Base-by-base conservation (phyloP, 2,113 vertebrate genomes). In the Rutilus rutilus region DNA sequence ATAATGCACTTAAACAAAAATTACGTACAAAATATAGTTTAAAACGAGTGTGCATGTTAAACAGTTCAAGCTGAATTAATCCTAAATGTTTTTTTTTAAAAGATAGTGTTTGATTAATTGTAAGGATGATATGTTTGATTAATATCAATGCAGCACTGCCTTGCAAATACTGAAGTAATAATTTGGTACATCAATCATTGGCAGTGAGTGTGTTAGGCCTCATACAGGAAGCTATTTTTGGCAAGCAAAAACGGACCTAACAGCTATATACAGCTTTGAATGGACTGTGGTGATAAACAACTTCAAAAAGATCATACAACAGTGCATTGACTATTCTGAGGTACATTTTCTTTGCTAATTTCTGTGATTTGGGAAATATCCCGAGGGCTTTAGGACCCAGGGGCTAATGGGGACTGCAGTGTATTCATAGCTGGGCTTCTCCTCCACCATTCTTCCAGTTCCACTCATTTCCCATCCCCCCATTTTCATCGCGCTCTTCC, bases 371-470 rank as follows among this genome's bases (percentile, higher is more conserved):
- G 57, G 17, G 23, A 12, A 36, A 27, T 7, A 60, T 33, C 19
- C n/a, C 23, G 10, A 6, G 23, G 85, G 52, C 81, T 84, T 80
- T 86, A 84, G 77, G 87, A 88, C 87, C 85, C 87, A 77, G 85
- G n/a, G n/a, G 59, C 36, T 64, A 54, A 71, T 27, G 25, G 84
- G 36, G 36, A 62, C 36, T 74, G 59, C 75, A 83, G 83, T 75
- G 75, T 71, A 86, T 76, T 74, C 84, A 69, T 27, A 57, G 45
- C 77, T 79, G 59, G 67, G 69, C 59, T 30, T 73, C 21, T 71
- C 59, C 69, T 62, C 81, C 59, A 23, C 85, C 74, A 47, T 74
- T 62, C 76, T 57, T 50, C 60, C 85, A 60, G 80, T 65, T 60
- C 60, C 81, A 59, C 42, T 77, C 57, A n/a, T 60, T 8, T 85